Conservation (phyloP, 1,140 invertebrate species). For the Leptinotarsa undecemlineata region DNA sequence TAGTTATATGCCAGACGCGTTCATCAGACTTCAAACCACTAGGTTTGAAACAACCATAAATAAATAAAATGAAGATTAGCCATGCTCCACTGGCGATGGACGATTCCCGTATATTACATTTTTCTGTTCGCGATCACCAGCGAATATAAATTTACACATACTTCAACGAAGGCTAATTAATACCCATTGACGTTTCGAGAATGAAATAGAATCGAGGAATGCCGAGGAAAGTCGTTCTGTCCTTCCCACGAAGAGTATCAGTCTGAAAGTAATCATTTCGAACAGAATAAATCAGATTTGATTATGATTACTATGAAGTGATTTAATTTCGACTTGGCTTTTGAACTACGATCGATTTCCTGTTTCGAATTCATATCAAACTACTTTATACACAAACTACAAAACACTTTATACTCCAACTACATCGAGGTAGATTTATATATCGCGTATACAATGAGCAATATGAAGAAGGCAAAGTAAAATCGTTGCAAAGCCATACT, state of each 20-base stretch:
- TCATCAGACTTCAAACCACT: slow-evolving; percentile 7
- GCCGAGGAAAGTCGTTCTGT: background rate
- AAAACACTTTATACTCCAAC: too few species aligned
- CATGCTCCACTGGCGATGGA: slow-evolving; percentile 36
- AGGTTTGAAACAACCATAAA: slow-evolving; percentile 26
- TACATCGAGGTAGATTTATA: too few species aligned
- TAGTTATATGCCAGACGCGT: background rate
- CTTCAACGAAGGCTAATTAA: slow-evolving; percentile 11
- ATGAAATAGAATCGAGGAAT: background rate
- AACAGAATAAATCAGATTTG: background rate
- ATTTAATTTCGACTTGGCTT: too few species aligned
- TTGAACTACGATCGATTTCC: too few species aligned
- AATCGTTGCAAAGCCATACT: too few species aligned
- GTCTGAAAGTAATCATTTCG: background rate
- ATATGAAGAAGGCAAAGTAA: too few species aligned
- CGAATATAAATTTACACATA: slow-evolving; percentile 23
- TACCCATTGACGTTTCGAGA: slow-evolving; percentile 2
- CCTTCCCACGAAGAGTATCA: background rate
- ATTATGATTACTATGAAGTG: background rate
- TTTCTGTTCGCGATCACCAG: slow-evolving; percentile 11
- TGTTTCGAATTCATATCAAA: too few species aligned
- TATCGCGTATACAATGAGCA: too few species aligned
- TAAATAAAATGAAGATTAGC: slow-evolving; percentile 34
- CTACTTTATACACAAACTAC: too few species aligned
- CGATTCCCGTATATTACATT: slow-evolving; percentile 22